Evolutionary conservation across 2,888 invertebrate species (phyloP), one percentile per base, ranked within the genome.

Genomic region (Patella ulyssiponensis): DNA sequence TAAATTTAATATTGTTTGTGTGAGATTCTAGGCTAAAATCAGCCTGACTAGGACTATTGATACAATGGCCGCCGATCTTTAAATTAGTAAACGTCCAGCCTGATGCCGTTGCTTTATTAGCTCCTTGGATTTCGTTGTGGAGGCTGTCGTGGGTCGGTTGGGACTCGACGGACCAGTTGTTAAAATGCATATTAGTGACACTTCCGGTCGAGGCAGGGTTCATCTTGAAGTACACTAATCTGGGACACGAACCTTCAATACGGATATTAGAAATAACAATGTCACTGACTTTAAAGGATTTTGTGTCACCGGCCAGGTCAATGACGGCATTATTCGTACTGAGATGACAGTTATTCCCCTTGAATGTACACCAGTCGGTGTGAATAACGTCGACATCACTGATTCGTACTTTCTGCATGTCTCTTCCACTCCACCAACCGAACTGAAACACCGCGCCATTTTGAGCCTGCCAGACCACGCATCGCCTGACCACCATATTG

Each of bases 371-470:
- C 79, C 79, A 79, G 58, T 79, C 79, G 14, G 71, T 74, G 64
- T 76, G 79, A 27, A 79, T 79, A 12, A 76, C 51, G 53, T 79
- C 79, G 15, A 79, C 74, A 17, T 79, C 69, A 15, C 27, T 71
- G 58, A 79, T 53, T 0, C 54, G 15, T 4, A 79, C 75, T 17
- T 74, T 71, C 14, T 69, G 69, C 33, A 77, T 74, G 72, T 76
- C 51, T 17, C 78, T 23, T 12, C 54, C 70, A 12, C 15, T 69
- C 77, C 78, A 80, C 80, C 78, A 80, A 14, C 80, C 78, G 1
- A 69, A 64, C 71, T 80, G 80, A 51, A 80, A 80, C 17, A 80
- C 77, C 3, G 80, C 80, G 1, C 80, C 80, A 71, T 80, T 80
- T 58, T 76, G 76, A 27, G 56, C 70, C 71, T 80, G 80, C 77